These are phyloP conservation scores for Leucania comma DNA, from an alignment of 2,888 invertebrate genomes.

Conservation along the genomic window DNA sequence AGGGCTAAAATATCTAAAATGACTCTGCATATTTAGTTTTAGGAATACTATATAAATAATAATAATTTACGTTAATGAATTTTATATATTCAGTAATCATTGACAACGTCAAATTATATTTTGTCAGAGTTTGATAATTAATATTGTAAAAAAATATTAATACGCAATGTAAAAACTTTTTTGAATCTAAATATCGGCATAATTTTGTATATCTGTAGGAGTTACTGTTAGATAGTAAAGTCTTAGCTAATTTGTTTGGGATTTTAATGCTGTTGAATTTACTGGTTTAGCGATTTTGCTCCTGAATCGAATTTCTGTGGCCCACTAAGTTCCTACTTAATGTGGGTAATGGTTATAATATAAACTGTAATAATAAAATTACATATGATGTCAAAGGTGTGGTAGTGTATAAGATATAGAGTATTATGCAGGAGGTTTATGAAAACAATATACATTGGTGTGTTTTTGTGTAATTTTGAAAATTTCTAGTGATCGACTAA, in stretches of 20 bases:
- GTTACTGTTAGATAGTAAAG: background rate
- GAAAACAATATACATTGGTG: background rate
- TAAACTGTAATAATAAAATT: background rate
- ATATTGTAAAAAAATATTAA: background rate
- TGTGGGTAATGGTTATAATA: background rate
- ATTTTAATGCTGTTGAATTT: conserved; percentile 11
- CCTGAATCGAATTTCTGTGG: background rate
- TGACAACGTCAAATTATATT: background rate
- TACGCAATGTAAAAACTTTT: background rate
- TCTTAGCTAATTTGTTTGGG: background rate
- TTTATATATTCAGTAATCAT: conserved; percentile 5
- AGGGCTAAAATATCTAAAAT: conserved; percentile 14
- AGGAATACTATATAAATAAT: background rate
- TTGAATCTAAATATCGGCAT: background rate
- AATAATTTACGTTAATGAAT: background rate
- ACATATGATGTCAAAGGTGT: background rate
- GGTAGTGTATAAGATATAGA: background rate
- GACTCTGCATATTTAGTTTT: conserved; percentile 8
- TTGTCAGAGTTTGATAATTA: background rate
- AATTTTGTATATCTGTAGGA: background rate
- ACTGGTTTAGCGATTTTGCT: background rate
- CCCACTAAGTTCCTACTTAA: background rate
- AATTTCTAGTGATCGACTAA: background rate
- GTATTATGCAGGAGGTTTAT: background rate
- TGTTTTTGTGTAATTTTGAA: background rate